Evolutionary conservation across 2,888 invertebrate species (phyloP), one percentile per base, ranked within the genome.

Genomic region (Cepaea hortensis): DNA sequence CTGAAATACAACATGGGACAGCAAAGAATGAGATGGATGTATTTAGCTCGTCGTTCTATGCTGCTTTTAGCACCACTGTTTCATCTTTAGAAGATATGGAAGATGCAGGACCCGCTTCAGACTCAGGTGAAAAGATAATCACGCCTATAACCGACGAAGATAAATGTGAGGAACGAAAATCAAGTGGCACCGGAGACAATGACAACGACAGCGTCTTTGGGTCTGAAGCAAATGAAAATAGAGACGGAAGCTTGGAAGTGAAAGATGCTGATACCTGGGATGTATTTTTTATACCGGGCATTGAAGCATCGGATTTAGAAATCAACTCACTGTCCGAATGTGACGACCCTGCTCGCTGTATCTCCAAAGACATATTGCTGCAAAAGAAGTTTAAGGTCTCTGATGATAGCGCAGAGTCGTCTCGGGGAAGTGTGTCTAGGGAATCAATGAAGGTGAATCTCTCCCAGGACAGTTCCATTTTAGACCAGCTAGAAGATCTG

Each of bases 401-500:
- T 23, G 79, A 79, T 18, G 77, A 77, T 35, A 77, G 70, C 48
- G 79, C 35, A 0, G 86, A 83, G 1, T 77, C 86, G 15, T 81
- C 81, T 9, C 81, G 68, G 6, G 81, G 68, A 55, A 86, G 86
- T 55, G 77, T 86, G 6, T 86, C 86, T 9, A 23, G 83, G 18
- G 86, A 86, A 35, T 86, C 86, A 5, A 86, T 86, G 86, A 82
- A 79, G 72, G 86, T 86, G 35, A 86, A 86, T 61, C 68, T 86
- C 3, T 86, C 86, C 46, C 86, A 83, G 79, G 86, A 83, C 11
- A 83, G 83, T 23, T 86, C 86, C 5, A 70, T 46, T 18, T 48
- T 81, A 15, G 86, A 86, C 50, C 86, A 79, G 18, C 50, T 18
- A 23, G 83, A 86, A 15, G 86, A 86, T n/a, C 61, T 65, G 15